These are phyloP conservation scores for Corvus cornix DNA, from an alignment of 2,113 vertebrate genomes.

Conservation along the genomic window DNA sequence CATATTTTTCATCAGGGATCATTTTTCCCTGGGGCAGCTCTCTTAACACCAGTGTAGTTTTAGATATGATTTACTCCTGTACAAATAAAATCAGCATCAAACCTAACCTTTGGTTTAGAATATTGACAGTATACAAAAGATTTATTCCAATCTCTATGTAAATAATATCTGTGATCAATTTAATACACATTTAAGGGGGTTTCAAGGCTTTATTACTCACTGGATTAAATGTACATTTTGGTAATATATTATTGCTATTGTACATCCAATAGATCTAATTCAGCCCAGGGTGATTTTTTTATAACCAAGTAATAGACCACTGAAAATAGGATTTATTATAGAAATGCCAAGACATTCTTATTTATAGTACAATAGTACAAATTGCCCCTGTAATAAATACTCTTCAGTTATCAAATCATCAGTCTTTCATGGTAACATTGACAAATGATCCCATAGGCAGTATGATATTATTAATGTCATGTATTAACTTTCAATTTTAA, in stretches of 20 bases:
- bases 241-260: slow-evolving; percentile 43
- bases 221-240: slow-evolving; percentile 42
- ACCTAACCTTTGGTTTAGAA: background rate
- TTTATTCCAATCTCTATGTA: slow-evolving; percentile 6
- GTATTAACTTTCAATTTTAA: slow-evolving; percentile 73
- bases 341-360: slow-evolving; percentile 64
- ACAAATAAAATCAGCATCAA: background rate
- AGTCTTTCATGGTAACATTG: slow-evolving; percentile 63
- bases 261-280: slow-evolving; percentile 62
- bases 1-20: background rate
- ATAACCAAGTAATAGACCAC: slow-evolving; percentile 59
- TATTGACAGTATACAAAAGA: background rate
- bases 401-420: slow-evolving; percentile 68
- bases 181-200: slow-evolving; percentile 13
- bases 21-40: background rate
- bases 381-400: slow-evolving; percentile 74
- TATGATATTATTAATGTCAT: slow-evolving; percentile 61
- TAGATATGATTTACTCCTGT: background rate
- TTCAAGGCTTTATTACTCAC: background rate
- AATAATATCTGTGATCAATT: slow-evolving; percentile 37
- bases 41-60: background rate
- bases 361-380: slow-evolving; percentile 69
- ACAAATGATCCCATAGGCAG: slow-evolving; percentile 61
- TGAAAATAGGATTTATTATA: slow-evolving; percentile 73
- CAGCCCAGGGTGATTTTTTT: slow-evolving; percentile 70